Conservation (phyloP, 1,140 invertebrate species). For the Lutraria rhynchaena region DNA sequence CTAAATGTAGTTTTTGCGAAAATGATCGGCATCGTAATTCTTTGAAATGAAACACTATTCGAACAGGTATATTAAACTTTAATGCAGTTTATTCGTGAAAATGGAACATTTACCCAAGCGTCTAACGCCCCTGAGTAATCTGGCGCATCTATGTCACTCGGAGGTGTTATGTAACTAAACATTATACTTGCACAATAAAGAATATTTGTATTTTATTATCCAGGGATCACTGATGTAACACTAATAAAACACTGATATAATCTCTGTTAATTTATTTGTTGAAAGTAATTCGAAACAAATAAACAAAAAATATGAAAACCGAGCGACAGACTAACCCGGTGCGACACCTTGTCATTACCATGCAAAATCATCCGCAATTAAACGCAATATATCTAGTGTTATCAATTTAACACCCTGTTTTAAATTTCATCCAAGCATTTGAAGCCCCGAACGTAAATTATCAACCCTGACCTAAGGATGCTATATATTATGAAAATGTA, state of each 20-base stretch:
- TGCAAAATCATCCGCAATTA: neutral
- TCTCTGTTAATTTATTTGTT: neutral
- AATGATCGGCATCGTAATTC: too few relatives aligned
- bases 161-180: neutral
- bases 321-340: neutral
- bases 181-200: neutral
- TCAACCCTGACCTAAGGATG: too few relatives aligned
- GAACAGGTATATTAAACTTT: too few relatives aligned
- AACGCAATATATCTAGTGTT: neutral
- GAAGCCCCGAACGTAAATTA: neutral
- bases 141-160: neutral
- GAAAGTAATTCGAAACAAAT: neutral
- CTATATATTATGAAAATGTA: too few relatives aligned
- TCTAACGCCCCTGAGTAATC: neutral
- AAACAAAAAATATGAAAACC: neutral
- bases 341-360: neutral
- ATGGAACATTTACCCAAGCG: too few relatives aligned
- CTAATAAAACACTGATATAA: neutral
- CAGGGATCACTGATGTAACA: neutral
- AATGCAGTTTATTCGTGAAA: too few relatives aligned
- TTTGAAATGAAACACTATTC: too few relatives aligned
- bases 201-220: constrained; percentile 8
- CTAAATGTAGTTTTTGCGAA: too few relatives aligned
- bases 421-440: neutral
- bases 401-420: neutral